Evolutionary conservation across 2,888 invertebrate species (phyloP).

Genomic region (Lasioglossum morio): DNA sequence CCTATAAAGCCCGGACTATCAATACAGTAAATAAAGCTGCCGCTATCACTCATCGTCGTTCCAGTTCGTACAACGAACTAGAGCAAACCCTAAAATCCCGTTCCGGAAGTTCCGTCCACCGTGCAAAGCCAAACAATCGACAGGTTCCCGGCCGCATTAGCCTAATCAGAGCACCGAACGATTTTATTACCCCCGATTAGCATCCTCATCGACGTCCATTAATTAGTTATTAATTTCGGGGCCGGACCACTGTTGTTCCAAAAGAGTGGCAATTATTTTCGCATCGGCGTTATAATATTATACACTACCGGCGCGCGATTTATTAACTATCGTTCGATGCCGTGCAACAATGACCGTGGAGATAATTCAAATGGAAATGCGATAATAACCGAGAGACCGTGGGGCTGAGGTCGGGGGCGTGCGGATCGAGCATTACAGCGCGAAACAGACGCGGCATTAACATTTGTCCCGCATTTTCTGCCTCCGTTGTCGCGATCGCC

Average conservation of each 20-base stretch:
- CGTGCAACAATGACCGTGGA: conserved; percentile 18
- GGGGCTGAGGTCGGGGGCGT: not conserved
- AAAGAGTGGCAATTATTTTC: conserved; percentile 27
- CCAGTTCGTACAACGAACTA: not conserved
- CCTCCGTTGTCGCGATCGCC: conserved; percentile 12
- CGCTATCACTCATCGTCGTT: not conserved
- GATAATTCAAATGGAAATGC: conserved; percentile 28
- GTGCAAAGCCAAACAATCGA: not conserved
- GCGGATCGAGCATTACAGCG: conserved; percentile 4
- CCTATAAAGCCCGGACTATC: not conserved
- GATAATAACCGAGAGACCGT: conserved; percentile 20
- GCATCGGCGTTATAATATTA: conserved; percentile 21
- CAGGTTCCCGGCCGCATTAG: not conserved
- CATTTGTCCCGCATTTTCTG: conserved; percentile 24
- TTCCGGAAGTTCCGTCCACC: not conserved
- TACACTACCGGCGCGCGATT: conserved; percentile 7
- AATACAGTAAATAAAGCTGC: not conserved
- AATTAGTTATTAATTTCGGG: conserved; percentile 28
- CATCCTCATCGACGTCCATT: conserved; percentile 8
- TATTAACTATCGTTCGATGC: conserved; percentile 17
- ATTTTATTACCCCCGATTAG: conserved; percentile 22
- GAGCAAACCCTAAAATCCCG: not conserved
- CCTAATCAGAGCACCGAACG: not conserved
- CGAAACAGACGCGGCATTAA: conserved; percentile 25
- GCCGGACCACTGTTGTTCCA: not conserved